Conservation (phyloP, 2,888 invertebrate species). For the Agrilus biguttatus region DNA sequence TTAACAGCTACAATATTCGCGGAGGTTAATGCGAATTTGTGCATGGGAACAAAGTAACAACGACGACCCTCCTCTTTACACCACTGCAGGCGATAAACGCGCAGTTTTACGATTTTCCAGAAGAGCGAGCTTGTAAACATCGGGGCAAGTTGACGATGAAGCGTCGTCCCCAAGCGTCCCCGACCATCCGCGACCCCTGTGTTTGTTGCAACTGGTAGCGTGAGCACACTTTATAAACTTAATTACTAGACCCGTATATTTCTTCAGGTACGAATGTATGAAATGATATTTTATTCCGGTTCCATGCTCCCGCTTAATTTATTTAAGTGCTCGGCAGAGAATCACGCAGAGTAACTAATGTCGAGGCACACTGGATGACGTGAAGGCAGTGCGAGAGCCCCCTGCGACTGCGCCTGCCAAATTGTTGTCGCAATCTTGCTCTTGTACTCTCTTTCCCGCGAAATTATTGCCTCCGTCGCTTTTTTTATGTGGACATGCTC, state of each 20-base stretch:
- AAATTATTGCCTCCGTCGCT: slow-evolving; percentile 5
- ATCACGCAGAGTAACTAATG: slow-evolving; percentile 11
- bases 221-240: slow-evolving; percentile 7
- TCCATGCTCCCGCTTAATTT: slow-evolving; percentile 6
- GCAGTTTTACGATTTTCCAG: too few relatives aligned
- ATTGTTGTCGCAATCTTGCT: slow-evolving; percentile 2
- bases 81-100: too few relatives aligned
- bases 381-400: slow-evolving; percentile 8
- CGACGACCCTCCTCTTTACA: too few relatives aligned
- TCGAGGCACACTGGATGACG: slow-evolving; percentile 5
- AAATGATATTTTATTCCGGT: slow-evolving; percentile 8
- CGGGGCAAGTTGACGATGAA: too few relatives aligned
- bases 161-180: too few relatives aligned
- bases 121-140: too few relatives aligned
- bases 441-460: background rate
- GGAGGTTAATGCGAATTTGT: too few relatives aligned
- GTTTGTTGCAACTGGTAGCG: slow-evolving; percentile 3
- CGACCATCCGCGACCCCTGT: background rate
- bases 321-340: slow-evolving; percentile 9
- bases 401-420: slow-evolving; percentile 9
- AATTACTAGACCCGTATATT: slow-evolving; percentile 8
- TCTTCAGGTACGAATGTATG: slow-evolving; percentile 7
- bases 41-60: too few relatives aligned
- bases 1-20: too few relatives aligned
- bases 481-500: slow-evolving; percentile 1